Evolutionary conservation across 2,113 vertebrate genomes (phyloP), one percentile per base, ranked within the genome.

Genomic region (Phalacrocorax carbo): DNA sequence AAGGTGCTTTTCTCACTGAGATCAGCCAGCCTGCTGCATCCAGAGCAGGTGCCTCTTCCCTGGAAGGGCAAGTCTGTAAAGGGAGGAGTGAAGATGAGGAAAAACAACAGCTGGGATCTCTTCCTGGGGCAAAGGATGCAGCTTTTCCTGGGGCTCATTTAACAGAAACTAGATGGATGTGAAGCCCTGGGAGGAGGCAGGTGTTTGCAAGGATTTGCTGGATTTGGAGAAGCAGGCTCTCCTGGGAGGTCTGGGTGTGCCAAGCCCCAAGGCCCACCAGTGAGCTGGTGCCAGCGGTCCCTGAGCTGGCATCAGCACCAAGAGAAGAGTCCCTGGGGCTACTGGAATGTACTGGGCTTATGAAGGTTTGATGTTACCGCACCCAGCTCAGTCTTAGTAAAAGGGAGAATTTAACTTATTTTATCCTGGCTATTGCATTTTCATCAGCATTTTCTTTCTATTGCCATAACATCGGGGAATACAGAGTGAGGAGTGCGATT

Each of bases 1-100:
- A 51, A 71, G 68, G 65, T 2, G 1, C 30, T 91, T 86, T 42
- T 17, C 72, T 58, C 1, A 0, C 78, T 71, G 65, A 85, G 69
- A 36, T 79, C 82, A 80, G 32, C 19, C 62, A 61, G 76, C 16
- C 32, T 14, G 8, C 70, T 71, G 38, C 80, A 60, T 26, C 54
- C 92, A 51, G 32, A 61, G 30, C 0, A 0, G 27, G 66, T 3
- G 4, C 32, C 13, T 58, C 21, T 2, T 64, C 44, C 42, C 0
- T 0, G 68, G 29, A 81, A 93, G 5, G 60, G 18, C 34, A 34
- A 1, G 5, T 6, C 68, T 71, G 38, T 36, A 26, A 54, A 71
- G 25, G 51, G 42, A 87, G 58, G 55, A 73, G 46, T 13, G 22
- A 68, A 60, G 18, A 71, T 0, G 8, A 77, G 30, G 20, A 15